phyloP scores from a whole-genome alignment of 2,113 vertebrate species.

The Potamarius usumacintae region DNA sequence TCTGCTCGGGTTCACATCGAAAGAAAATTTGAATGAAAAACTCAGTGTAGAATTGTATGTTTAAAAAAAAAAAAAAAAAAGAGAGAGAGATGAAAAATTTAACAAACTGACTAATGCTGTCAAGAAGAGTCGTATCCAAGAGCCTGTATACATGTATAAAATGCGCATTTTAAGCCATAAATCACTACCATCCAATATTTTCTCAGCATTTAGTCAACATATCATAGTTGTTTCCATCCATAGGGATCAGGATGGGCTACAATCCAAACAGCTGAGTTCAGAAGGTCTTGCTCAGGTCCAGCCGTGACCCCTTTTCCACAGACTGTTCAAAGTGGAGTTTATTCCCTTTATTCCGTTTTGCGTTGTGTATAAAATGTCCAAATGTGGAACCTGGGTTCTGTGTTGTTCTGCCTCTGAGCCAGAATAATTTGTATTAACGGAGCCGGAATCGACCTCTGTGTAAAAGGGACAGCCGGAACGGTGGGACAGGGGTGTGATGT shows the following conservation, averaged over 20 bases:
- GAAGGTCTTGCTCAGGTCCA: neutral
- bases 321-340: no score
- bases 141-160: neutral
- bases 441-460: no score
- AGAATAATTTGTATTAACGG: no score
- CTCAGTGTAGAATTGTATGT: neutral
- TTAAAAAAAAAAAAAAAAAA: neutral
- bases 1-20: neutral
- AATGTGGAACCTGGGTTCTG: no score
- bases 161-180: neutral
- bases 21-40: neutral
- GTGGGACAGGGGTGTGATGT: no score
- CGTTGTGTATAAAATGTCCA: no score
- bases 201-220: neutral
- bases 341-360: no score
- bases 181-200: neutral
- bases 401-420: no score
- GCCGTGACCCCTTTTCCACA: no score
- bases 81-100: neutral
- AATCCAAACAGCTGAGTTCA: neutral
- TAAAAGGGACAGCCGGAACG: no score
- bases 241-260: neutral
- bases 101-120: neutral
- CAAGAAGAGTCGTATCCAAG: neutral
- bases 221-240: neutral